Evolutionary conservation across 2,113 vertebrate genomes (phyloP).

Genomic region (Vidua macroura): DNA sequence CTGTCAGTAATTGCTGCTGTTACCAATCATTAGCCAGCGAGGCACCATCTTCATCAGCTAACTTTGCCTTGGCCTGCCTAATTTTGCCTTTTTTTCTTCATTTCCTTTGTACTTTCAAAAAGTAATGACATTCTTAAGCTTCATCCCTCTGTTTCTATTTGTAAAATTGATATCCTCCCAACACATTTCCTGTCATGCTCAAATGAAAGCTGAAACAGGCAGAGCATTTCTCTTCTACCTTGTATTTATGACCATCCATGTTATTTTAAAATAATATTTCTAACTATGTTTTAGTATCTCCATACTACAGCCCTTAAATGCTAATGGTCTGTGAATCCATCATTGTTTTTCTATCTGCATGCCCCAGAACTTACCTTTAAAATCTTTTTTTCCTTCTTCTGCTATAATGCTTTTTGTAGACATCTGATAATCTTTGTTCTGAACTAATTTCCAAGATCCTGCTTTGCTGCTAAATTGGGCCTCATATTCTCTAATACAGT

Average conservation of each 20-base stretch:
- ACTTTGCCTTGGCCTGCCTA: not conserved
- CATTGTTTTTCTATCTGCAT: not conserved
- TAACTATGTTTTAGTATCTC: not conserved
- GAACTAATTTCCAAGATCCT: not conserved
- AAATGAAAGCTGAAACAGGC: not conserved
- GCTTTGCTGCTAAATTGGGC: not conserved
- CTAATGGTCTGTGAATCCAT: not conserved
- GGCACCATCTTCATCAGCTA: not conserved
- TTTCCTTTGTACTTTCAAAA: constrained; percentile 6
- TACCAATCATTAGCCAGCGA: not conserved
- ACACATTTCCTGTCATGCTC: not conserved
- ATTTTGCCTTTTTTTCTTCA: not conserved
- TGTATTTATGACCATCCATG: not conserved
- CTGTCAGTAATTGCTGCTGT: not conserved
- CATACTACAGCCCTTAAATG: not conserved
- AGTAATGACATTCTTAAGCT: not conserved
- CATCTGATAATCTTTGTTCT: not conserved
- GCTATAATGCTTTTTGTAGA: not conserved
- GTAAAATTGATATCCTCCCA: not conserved
- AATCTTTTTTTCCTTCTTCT: not conserved
- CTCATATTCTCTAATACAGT: not conserved
- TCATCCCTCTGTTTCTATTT: not conserved
- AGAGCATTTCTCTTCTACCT: not conserved
- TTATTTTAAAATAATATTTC: not conserved
- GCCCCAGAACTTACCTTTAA: not conserved